Evolutionary conservation across 2,888 invertebrate genomes (phyloP).

Genomic region (Bedellia somnulentella): DNA sequence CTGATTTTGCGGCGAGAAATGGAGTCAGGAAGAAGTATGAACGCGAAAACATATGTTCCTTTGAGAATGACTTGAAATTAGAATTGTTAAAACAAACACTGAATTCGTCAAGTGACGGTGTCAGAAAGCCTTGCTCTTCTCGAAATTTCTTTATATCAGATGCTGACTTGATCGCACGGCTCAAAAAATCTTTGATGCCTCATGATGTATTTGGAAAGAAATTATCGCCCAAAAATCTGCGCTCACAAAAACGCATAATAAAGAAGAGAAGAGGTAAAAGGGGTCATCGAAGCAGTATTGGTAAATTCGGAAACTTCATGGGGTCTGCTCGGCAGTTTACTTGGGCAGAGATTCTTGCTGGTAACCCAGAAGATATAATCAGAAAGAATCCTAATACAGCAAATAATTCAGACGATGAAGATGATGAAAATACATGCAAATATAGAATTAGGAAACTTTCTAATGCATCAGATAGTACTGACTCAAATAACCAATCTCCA

Average conservation of each 20-base stretch:
- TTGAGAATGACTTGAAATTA: slow-evolving; percentile 43
- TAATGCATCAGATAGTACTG: slow-evolving; percentile 30
- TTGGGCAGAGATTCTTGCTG: slow-evolving; percentile 68
- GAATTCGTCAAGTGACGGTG: slow-evolving; percentile 44
- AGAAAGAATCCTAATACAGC: slow-evolving; percentile 42
- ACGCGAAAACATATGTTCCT: slow-evolving; percentile 40
- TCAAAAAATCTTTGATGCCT: slow-evolving; percentile 52
- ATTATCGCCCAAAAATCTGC: slow-evolving; percentile 65
- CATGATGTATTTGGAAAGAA: slow-evolving; percentile 51
- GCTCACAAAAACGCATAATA: slow-evolving; percentile 57
- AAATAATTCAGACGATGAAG: slow-evolving; percentile 19
- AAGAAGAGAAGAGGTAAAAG: slow-evolving; percentile 44
- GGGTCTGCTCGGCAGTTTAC: slow-evolving; percentile 60
- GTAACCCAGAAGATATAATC: slow-evolving; percentile 65
- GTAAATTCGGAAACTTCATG: slow-evolving; percentile 55
- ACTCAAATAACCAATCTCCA: slow-evolving; percentile 31
- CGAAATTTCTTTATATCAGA: slow-evolving; percentile 53
- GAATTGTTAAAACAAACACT: slow-evolving; percentile 43
- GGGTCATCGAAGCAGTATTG: slow-evolving; percentile 41
- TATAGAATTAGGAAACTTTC: slow-evolving; percentile 48
- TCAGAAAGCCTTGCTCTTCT: slow-evolving; percentile 44
- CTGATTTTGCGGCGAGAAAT: slow-evolving; percentile 35
- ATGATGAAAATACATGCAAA: slow-evolving; percentile 33
- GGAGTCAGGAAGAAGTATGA: slow-evolving; percentile 43
- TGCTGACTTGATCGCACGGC: slow-evolving; percentile 40